phyloP scores from a whole-genome alignment of 2,113 vertebrate genomes.

The Paratilapia polleni region DNA sequence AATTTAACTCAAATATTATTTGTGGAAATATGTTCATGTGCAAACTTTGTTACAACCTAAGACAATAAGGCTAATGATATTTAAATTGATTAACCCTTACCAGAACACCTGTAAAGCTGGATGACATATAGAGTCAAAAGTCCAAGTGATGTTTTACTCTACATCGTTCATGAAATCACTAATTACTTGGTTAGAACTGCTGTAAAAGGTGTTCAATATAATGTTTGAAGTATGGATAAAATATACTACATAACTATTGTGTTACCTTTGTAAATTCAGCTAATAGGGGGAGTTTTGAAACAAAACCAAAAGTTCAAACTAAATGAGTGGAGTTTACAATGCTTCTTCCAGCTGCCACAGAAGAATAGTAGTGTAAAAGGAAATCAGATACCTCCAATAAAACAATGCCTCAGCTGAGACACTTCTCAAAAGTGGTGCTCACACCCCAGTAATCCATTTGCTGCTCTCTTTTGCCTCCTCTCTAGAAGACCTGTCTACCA shows the following conservation, averaged over 20 bases:
- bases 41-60: too few relatives aligned
- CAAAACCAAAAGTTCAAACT: slow-evolving; percentile 25
- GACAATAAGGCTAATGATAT: too few relatives aligned
- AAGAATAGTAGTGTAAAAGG: slow-evolving; percentile 36
- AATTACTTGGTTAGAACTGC: not conserved
- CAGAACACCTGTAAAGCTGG: not conserved
- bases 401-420: slow-evolving; percentile 37
- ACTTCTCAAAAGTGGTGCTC: slow-evolving; percentile 45
- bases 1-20: too few relatives aligned
- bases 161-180: not conserved
- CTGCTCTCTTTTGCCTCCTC: slow-evolving; percentile 22
- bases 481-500: slow-evolving; percentile 32
- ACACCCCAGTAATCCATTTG: slow-evolving; percentile 47
- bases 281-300: not conserved
- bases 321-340: slow-evolving; percentile 25
- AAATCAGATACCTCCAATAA: slow-evolving; percentile 67
- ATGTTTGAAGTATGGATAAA: not conserved
- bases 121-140: not conserved
- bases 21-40: too few relatives aligned
- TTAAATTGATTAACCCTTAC: not conserved
- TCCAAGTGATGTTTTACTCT: too few relatives aligned
- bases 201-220: not conserved
- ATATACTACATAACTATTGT: not conserved
- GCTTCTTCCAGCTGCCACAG: slow-evolving; percentile 47
- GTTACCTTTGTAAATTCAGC: not conserved